Evolutionary conservation across 2,113 vertebrate species (phyloP), one percentile per base, ranked within the genome.

Genomic region (Epinephelus lanceolatus): DNA sequence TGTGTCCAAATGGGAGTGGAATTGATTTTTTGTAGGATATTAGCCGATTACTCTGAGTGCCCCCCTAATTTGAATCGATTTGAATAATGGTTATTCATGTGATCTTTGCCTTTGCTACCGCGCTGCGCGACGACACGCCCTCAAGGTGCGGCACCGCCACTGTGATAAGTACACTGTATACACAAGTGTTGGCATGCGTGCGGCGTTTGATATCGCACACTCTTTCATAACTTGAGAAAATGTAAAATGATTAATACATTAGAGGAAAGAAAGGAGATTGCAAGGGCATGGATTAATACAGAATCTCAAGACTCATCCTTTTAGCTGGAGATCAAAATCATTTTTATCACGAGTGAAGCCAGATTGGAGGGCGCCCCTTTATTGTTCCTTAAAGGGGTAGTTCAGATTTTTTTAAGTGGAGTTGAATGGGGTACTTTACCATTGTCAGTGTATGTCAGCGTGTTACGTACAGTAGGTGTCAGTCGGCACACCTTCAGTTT

Each of bases 11-110:
- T 92, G 94, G 94, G 94, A 95, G 94, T 92, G 90, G 92, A 95
- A 96, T 96, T 95, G 95, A 95, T 95, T 96, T 95, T 93, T 93
- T 92, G 88, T 89, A 89, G 93, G 93, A 94, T 95, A 94, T 96
- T 96, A 94, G 93, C 94, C 93, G 94, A 95, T 96, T 95, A 94
- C 93, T 94, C 93, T 93, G 94, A 95, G 93, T 94, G 90, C 91
- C 91, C 90, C 85, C 80, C 93, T 94, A 93, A 94, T 95, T 94
- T 93, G 90, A 94, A 92, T 94, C 91, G 92, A 95, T 96, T 95
- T 95, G 93, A 96, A 95, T 95, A 95, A 95, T 95, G 95, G 92
- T 93, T 93, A 94, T 94, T 94, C 91, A 91, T 95, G 94, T 95
- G 94, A 94, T 95, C 93, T 95, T 94, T 95, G 91, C 91, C 86